phyloP scores from a whole-genome alignment of 92 coral and sea anemone genomes.

The Parazoanthus swiftii region DNA sequence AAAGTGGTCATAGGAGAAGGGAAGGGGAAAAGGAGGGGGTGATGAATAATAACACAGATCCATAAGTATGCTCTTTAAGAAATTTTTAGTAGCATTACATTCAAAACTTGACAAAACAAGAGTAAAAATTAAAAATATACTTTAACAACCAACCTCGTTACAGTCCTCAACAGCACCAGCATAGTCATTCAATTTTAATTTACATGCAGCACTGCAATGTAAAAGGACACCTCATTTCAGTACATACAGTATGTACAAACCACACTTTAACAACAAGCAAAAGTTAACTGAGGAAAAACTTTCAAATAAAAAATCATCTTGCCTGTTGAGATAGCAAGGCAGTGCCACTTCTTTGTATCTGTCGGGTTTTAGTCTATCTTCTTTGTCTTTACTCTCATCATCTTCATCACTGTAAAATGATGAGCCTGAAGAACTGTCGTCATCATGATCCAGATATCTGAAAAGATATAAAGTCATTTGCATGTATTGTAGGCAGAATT shows the following conservation, averaged over 20 bases:
- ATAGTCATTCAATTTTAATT: conserved; percentile 68
- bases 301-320: neutral
- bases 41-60: too few relatives aligned
- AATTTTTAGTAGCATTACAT: neutral
- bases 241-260: neutral
- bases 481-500: too few relatives aligned
- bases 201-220: conserved; percentile 78
- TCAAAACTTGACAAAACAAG: neutral
- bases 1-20: too few relatives aligned
- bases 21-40: neutral
- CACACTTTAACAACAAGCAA: neutral
- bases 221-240: neutral
- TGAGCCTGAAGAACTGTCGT: conserved; percentile 41
- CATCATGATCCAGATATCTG: conserved; percentile 48
- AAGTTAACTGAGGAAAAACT: neutral
- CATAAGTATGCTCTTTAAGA: too few relatives aligned
- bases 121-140: neutral
- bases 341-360: conserved; percentile 63
- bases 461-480: neutral
- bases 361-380: conserved; percentile 42
- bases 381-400: conserved; percentile 45
- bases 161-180: conserved; percentile 72
- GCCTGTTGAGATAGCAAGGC: conserved; percentile 89
- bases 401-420: conserved; percentile 71
- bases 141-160: conserved; percentile 65